These are phyloP conservation scores for Thunnus maccoyii DNA, from an alignment of 2,113 vertebrate species.

Conservation along the genomic window DNA sequence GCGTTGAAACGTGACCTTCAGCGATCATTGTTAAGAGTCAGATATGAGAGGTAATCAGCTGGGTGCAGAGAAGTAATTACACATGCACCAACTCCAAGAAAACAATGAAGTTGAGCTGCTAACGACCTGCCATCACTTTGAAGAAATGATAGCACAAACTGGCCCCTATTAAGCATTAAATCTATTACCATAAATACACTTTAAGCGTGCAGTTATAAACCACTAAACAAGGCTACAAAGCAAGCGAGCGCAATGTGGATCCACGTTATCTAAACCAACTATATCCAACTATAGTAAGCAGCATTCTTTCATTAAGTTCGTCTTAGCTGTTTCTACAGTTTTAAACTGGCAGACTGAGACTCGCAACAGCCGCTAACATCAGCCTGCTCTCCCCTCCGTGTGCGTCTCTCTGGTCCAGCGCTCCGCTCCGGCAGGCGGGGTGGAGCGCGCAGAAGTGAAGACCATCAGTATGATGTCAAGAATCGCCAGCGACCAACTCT, in stretches of 20 bases:
- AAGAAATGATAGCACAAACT: not conserved
- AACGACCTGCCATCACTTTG: slow-evolving; percentile 45
- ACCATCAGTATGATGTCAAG: slow-evolving; percentile 45
- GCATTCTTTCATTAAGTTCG: not conserved
- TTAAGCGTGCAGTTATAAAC: not conserved
- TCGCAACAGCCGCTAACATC: slow-evolving; percentile 57
- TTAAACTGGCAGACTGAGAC: slow-evolving; percentile 32
- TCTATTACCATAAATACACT: not conserved
- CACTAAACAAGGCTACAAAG: not conserved
- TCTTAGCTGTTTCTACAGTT: slow-evolving; percentile 29
- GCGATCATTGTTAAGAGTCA: slow-evolving; percentile 68
- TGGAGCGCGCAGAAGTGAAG: slow-evolving; percentile 60
- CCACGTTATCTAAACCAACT: not conserved
- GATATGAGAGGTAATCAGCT: slow-evolving; percentile 36
- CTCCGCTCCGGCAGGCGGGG: slow-evolving; percentile 60
- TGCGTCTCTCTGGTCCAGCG: slow-evolving; percentile 60
- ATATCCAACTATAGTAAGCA: not conserved
- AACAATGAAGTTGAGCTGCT: slow-evolving; percentile 22
- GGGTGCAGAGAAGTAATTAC: slow-evolving; percentile 25
- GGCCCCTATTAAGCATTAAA: not conserved
- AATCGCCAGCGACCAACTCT: slow-evolving; percentile 20
- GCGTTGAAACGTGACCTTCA: slow-evolving; percentile 58
- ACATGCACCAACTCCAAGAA: slow-evolving; percentile 20
- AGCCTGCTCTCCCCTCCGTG: slow-evolving; percentile 60
- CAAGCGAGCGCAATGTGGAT: not conserved